Evolutionary conservation across 2,113 vertebrate genomes (phyloP).

Genomic region (Thamnaconus septentrionalis): DNA sequence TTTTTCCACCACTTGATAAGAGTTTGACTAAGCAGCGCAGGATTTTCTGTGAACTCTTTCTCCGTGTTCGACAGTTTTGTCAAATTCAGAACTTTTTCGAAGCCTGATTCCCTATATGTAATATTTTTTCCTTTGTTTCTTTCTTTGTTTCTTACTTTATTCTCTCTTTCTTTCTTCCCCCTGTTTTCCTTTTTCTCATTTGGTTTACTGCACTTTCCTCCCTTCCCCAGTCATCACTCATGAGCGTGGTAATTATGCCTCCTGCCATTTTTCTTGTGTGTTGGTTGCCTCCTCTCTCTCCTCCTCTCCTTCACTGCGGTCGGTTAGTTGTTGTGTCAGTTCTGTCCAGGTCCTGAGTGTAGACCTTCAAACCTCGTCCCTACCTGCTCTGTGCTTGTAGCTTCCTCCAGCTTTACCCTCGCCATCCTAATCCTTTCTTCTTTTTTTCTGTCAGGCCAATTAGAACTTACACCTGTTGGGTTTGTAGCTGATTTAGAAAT

Average conservation of each 20-base stretch:
- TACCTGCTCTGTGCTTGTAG: conserved; percentile 34
- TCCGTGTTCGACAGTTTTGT: conserved; percentile 18
- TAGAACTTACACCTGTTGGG: conserved; percentile 5
- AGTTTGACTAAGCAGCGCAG: no score
- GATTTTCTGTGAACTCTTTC: neutral
- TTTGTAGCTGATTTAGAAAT: neutral
- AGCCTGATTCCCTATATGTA: conserved; percentile 64
- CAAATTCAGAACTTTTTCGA: conserved; percentile 45
- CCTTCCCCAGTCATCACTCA: conserved; percentile 91
- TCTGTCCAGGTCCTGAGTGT: conserved; percentile 81
- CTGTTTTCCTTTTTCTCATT: conserved; percentile 75
- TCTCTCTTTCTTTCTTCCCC: conserved; percentile 65
- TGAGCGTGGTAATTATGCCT: conserved; percentile 95
- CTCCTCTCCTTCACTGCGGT: conserved; percentile 21
- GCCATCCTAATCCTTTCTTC: conserved; percentile 1
- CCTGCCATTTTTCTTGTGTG: conserved; percentile 78
- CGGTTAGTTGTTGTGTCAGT: conserved; percentile 77
- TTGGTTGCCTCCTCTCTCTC: conserved; percentile 39
- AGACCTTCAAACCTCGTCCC: conserved; percentile 31
- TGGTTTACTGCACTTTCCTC: conserved; percentile 83
- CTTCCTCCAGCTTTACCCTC: conserved; percentile 17
- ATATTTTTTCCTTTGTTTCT: conserved; percentile 58
- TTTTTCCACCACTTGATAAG: no score
- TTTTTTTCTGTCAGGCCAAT: conserved; percentile 10
- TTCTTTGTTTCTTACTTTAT: conserved; percentile 75